Evolutionary conservation across 2,888 invertebrate species (phyloP).

Genomic region (Amphipoea oculea): DNA sequence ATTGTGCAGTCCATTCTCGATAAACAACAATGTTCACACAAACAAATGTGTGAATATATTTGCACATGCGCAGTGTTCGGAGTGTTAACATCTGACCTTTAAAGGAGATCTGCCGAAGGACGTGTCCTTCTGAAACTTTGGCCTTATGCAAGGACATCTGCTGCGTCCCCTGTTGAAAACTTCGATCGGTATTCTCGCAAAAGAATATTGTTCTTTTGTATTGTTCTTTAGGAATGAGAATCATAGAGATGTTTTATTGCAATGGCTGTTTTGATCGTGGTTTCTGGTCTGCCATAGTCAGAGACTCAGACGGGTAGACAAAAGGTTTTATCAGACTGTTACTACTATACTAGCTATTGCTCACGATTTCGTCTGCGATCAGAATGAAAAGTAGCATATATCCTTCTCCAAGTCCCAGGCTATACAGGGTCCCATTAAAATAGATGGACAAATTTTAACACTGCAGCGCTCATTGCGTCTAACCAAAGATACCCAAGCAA

Average conservation of each 20-base stretch:
- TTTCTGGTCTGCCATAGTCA: background rate
- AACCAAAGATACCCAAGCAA: no score
- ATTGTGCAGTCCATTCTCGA: background rate
- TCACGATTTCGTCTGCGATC: no score
- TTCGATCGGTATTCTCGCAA: background rate
- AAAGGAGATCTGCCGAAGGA: background rate
- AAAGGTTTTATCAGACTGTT: background rate
- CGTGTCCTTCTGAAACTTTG: constrained; percentile 19
- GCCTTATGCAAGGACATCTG: constrained; percentile 9
- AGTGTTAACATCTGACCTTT: constrained; percentile 9
- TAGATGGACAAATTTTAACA: no score
- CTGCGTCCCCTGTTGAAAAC: background rate
- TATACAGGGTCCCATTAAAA: no score
- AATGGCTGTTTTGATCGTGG: background rate
- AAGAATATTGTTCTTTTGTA: background rate
- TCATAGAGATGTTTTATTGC: background rate
- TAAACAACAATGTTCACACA: background rate
- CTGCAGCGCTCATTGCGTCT: no score
- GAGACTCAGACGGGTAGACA: background rate
- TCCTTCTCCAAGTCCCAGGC: no score
- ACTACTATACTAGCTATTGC: no score
- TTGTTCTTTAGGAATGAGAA: background rate
- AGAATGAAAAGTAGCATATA: no score
- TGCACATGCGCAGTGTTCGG: constrained; percentile 35
- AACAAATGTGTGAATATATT: constrained; percentile 4